A percentile compares a stretch with the other conserved stretches of the same genome.
Evolutionary conservation across 2,113 vertebrate species (phyloP).

Genomic region (Rhodinocichla rosea): DNA sequence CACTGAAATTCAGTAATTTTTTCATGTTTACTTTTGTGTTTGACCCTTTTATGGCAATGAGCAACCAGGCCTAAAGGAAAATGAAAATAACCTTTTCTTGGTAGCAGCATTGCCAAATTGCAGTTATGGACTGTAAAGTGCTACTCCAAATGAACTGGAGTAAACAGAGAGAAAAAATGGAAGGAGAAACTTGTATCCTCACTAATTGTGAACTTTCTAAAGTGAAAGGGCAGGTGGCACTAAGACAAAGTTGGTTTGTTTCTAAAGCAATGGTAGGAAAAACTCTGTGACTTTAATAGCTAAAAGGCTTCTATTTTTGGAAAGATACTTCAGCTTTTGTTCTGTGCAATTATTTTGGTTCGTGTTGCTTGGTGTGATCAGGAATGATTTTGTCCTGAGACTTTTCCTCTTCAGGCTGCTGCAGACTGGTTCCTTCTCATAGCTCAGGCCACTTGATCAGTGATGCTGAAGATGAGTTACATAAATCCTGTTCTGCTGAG

Average conservation of each 20-base stretch:
- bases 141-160: neutral
- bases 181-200: neutral
- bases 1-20: neutral
- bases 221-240: neutral
- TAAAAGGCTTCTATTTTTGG: constrained; percentile 5
- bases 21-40: neutral
- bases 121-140: neutral
- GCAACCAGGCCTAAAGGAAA: neutral
- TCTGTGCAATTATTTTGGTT: neutral
- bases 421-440: neutral
- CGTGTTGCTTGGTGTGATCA: neutral
- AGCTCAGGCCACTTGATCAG: neutral
- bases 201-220: neutral
- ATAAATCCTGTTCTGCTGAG: neutral
- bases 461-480: constrained; percentile 15
- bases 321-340: neutral
- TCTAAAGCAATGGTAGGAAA: neutral
- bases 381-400: constrained; percentile 15
- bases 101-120: neutral
- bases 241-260: neutral
- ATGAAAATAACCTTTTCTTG: neutral
- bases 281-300: neutral
- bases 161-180: neutral
- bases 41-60: neutral
- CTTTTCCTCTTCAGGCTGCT: neutral